Evolutionary conservation across 2,888 invertebrate species (phyloP).

Genomic region (Xestia sexstrigata): DNA sequence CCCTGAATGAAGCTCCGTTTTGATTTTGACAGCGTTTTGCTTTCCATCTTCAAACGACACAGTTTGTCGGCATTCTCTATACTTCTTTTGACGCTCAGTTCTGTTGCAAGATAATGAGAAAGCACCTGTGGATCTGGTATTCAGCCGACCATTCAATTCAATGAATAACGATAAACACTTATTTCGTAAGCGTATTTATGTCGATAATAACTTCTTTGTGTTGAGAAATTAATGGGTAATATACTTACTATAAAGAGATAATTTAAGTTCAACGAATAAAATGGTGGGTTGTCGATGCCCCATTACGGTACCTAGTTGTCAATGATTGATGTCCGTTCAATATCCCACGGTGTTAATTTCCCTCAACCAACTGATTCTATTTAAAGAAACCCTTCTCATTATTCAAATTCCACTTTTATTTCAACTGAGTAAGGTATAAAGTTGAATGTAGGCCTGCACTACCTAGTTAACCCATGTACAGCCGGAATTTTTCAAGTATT

Average conservation of each 20-base stretch:
- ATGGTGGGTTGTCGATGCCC: conserved; percentile 67
- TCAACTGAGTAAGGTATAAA: conserved; percentile 15
- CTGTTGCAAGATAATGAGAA: conserved; percentile 28
- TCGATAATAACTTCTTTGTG: conserved; percentile 58
- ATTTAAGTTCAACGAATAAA: conserved; percentile 64
- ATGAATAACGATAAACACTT: conserved; percentile 43
- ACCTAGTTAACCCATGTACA: conserved; percentile 27
- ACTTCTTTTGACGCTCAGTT: conserved; percentile 6
- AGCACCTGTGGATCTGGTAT: conserved; percentile 27
- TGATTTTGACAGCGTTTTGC: neutral
- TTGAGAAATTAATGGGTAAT: conserved; percentile 49
- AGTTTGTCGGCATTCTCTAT: conserved; percentile 28
- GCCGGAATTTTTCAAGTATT: conserved; percentile 52
- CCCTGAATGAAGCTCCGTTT: neutral
- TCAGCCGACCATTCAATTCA: conserved; percentile 40
- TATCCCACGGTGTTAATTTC: conserved; percentile 63
- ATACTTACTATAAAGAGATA: conserved; percentile 50
- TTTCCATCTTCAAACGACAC: neutral
- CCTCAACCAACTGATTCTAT: conserved; percentile 45
- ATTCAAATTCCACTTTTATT: conserved; percentile 36
- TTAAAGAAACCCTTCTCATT: conserved; percentile 28
- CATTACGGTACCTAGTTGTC: conserved; percentile 57
- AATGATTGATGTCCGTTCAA: conserved; percentile 64
- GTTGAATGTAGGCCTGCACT: neutral
- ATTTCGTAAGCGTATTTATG: conserved; percentile 34